Evolutionary conservation across 2,113 vertebrate genomes (phyloP), one percentile per base, ranked within the genome.

Genomic region (Tachuris rubrigastra): DNA sequence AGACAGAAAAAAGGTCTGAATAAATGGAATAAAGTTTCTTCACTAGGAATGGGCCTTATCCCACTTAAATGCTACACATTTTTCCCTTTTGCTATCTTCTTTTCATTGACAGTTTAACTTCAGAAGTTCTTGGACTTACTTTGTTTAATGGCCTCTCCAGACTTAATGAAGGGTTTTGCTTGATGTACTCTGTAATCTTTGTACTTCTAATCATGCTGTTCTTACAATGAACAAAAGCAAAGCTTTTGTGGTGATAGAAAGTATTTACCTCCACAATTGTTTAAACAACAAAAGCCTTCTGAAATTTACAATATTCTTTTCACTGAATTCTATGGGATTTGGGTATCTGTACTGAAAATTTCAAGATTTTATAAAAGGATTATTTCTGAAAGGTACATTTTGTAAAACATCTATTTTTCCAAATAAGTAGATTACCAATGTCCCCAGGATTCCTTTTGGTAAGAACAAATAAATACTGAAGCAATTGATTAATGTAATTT

Each of bases 361-460:
- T 59, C 15, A 71, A 82, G 68, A 44, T 59, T 85, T 87, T 86
- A 68, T 52, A 86, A 86, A 49, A 9, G 28, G 52, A 12, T 78
- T 95, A 91, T 81, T 95, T 94, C 85, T 71, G 31, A 85, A 74
- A 86, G 56, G 65, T 67, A 53, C 59, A 74, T 67, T 91, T 77
- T 87, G 44, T 59, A 89, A 62, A 90, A 89, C 22, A 44, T 35
- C 6, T 31, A 73, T 71, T 95, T 94, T 80, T 53, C 60, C 25
- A 91, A 90, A 52, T 89, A 42, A 49, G 50, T 69, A 63, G 66
- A 95, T 88, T 93, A 88, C 39, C 66, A 28, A 31, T 77, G 35
- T 78, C 6, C 28, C 23, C 16, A 56, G 75, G 17, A 78, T 75
- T 80, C 2, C 47, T 28, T 47, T 83, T 56, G 41, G 9, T 74